A percentile compares a stretch with the other conserved stretches of the same genome.
phyloP scores from a whole-genome alignment of 1,140 invertebrate species.

The Oreohelix idahoensis region DNA sequence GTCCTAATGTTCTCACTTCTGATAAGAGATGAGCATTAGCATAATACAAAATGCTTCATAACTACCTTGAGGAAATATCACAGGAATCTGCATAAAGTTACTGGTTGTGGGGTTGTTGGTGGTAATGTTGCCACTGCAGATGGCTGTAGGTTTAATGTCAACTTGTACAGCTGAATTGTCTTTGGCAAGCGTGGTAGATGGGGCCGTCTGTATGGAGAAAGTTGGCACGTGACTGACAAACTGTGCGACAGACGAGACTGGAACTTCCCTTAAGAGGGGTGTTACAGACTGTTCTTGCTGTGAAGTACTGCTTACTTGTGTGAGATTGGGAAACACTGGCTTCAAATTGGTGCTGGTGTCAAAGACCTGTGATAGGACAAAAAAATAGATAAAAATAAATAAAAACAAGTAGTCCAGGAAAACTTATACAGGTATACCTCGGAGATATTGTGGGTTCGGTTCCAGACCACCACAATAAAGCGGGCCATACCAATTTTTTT shows the following conservation, averaged over 20 bases:
- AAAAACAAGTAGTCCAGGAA: too few species aligned
- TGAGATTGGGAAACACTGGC: slow-evolving; percentile 18
- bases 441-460: too few species aligned
- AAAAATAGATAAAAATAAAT: neutral
- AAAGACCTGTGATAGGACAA: neutral
- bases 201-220: neutral
- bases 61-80: slow-evolving; percentile 31
- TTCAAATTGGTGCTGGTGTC: slow-evolving; percentile 44
- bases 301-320: neutral
- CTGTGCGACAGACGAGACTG: neutral
- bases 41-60: too few species aligned
- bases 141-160: neutral
- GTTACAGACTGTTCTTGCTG: neutral
- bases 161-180: neutral
- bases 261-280: neutral
- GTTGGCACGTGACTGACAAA: neutral
- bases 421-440: too few species aligned
- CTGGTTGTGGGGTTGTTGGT: neutral
- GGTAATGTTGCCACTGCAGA: neutral
- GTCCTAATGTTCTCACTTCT: too few species aligned
- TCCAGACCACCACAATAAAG: too few species aligned
- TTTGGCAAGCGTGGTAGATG: neutral
- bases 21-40: too few species aligned
- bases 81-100: slow-evolving; percentile 30
- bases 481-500: too few species aligned